Evolutionary conservation across 2,113 vertebrate genomes (phyloP).

Genomic region (Melanotaenia duboulayi): DNA sequence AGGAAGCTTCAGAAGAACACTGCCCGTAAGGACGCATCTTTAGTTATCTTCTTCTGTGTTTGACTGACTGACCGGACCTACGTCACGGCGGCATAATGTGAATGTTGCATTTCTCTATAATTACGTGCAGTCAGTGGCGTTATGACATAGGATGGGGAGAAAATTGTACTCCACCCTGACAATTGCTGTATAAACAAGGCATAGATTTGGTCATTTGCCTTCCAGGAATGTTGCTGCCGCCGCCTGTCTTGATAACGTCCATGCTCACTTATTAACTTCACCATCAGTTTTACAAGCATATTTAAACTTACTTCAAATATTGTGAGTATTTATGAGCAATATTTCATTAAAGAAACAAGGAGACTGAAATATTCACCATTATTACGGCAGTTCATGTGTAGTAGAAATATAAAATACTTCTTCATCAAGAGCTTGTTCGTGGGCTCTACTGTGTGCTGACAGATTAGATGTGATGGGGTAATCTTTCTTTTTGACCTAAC

Average conservation of each 20-base stretch:
- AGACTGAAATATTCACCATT: too few species aligned
- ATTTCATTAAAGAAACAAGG: too few species aligned
- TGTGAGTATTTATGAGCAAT: too few species aligned
- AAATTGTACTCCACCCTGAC: slow-evolving; percentile 18
- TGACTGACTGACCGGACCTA: not conserved
- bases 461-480: not conserved
- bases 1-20: slow-evolving; percentile 85
- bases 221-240: slow-evolving; percentile 23
- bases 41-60: not conserved
- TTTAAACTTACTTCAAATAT: too few species aligned
- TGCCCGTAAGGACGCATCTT: slow-evolving; percentile 80
- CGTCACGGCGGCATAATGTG: not conserved
- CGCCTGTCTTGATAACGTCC: not conserved
- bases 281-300: too few species aligned
- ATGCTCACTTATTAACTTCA: not conserved
- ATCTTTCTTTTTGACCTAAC: not conserved
- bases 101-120: slow-evolving; percentile 7
- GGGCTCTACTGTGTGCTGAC: not conserved
- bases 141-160: slow-evolving; percentile 1
- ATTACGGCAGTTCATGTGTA: not conserved
- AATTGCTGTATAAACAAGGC: slow-evolving; percentile 17
- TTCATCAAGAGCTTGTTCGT: not conserved
- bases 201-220: slow-evolving; percentile 15
- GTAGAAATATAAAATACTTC: not conserved
- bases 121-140: not conserved